Conservation (phyloP, 2,797 vertebrate genomes). For the Scarus forsteni region DNA sequence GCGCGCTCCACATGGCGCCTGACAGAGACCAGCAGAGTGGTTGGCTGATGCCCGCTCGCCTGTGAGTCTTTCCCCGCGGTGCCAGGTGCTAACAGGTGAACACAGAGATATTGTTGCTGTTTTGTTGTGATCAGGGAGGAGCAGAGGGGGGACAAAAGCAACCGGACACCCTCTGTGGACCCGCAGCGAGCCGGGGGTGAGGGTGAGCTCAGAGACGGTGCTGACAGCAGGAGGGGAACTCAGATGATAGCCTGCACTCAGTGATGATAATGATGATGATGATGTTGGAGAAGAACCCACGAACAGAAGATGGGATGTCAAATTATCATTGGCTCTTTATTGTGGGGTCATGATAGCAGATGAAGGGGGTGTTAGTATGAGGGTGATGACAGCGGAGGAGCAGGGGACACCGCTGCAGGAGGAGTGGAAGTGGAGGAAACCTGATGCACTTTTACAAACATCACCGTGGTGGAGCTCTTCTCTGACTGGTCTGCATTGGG, state of each 20-base stretch:
- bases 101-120: constrained; percentile 76
- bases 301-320: constrained; percentile 44
- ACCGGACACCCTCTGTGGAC: constrained; percentile 76
- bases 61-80: constrained; percentile 52
- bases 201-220: constrained; percentile 63
- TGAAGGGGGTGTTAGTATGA: constrained; percentile 43
- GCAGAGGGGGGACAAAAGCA: constrained; percentile 64
- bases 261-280: constrained; percentile 56
- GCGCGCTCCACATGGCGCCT: constrained; percentile 79
- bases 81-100: constrained; percentile 82
- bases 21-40: constrained; percentile 61
- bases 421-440: constrained; percentile 57
- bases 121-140: constrained; percentile 65
- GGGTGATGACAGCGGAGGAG: constrained; percentile 52
- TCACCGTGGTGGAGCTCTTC: constrained; percentile 33
- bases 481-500: constrained; percentile 34
- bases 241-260: constrained; percentile 53
- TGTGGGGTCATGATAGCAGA: constrained; percentile 55
- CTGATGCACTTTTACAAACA: constrained; percentile 35
- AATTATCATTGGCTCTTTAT: constrained; percentile 62
- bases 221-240: constrained; percentile 66
- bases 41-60: constrained; percentile 52
- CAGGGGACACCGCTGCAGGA: constrained; percentile 22
- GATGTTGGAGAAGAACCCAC: constrained; percentile 50
- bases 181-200: constrained; percentile 57